Evolutionary conservation across 1,140 invertebrate species (phyloP).

Genomic region (Goniozus legneri): DNA sequence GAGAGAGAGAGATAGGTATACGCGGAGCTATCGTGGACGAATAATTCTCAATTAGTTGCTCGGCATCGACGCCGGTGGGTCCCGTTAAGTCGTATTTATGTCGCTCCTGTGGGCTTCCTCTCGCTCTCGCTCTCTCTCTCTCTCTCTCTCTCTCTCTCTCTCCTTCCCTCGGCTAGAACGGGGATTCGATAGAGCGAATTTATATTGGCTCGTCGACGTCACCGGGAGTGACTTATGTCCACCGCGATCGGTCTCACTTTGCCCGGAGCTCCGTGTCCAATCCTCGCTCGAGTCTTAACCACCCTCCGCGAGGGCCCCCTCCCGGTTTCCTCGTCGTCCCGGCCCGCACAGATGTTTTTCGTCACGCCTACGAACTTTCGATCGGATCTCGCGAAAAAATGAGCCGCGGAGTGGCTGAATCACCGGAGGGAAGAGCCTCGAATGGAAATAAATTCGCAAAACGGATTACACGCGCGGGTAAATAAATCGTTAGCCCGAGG

Average conservation of each 20-base stretch:
- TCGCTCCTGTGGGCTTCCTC: conserved; percentile 21
- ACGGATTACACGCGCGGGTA: conserved; percentile 23
- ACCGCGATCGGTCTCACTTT: conserved; percentile 43
- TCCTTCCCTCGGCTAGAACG: no score
- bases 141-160: no score
- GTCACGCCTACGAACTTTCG: no score
- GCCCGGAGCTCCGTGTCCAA: conserved; percentile 19
- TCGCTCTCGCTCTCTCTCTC: no score
- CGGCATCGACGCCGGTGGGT: conserved; percentile 22
- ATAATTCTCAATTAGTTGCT: conserved; percentile 47
- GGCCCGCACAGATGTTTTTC: no score
- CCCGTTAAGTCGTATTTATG: conserved; percentile 46
- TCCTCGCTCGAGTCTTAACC: conserved; percentile 5
- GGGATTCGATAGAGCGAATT: conserved; percentile 18
- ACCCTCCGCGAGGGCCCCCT: conserved; percentile 1
- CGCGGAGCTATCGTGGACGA: conserved; percentile 30
- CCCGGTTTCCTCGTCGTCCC: neutral
- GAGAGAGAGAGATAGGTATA: conserved; percentile 9
- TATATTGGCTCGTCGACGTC: conserved; percentile 31
- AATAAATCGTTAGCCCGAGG: no score
- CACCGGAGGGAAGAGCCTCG: conserved; percentile 31
- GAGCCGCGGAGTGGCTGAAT: conserved; percentile 7
- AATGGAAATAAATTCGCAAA: conserved; percentile 36
- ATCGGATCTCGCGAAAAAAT: no score
- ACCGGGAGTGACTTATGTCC: conserved; percentile 37